Evolutionary conservation across 2,113 vertebrate species (phyloP).

Genomic region (Seriola rivoliana): DNA sequence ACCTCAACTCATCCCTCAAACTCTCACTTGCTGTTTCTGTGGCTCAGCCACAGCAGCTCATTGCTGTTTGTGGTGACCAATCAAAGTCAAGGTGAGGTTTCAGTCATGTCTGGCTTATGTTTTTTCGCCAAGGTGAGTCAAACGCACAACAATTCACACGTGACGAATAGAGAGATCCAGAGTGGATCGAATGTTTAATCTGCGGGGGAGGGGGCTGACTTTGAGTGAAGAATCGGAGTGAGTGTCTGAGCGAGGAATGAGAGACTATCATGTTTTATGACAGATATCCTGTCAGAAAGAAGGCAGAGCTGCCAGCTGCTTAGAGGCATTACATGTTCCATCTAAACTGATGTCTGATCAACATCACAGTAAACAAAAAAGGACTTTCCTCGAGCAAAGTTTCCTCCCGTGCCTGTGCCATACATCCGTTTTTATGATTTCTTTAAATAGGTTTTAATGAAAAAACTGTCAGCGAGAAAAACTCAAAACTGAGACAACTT

Average conservation of each 20-base stretch:
- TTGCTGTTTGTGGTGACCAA: constrained; percentile 61
- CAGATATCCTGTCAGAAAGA: constrained; percentile 59
- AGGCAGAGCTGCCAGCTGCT: constrained; percentile 58
- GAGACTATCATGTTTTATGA: constrained; percentile 67
- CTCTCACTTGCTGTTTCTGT: constrained; percentile 51
- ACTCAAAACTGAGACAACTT: constrained; percentile 10
- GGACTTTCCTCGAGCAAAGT: constrained; percentile 44
- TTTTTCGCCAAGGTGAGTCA: constrained; percentile 55
- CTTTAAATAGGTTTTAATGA: constrained; percentile 19
- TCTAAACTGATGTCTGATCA: constrained; percentile 51
- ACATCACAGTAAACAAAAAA: constrained; percentile 64
- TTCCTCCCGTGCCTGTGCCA: constrained; percentile 29
- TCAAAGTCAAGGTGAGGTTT: constrained; percentile 69
- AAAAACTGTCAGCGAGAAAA: background rate
- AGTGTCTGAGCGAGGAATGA: constrained; percentile 58
- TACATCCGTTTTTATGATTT: constrained; percentile 15
- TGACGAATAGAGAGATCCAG: constrained; percentile 74
- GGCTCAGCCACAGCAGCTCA: constrained; percentile 29
- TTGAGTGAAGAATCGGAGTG: background rate
- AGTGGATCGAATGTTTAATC: constrained; percentile 76
- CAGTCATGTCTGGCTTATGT: constrained; percentile 54
- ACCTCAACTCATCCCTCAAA: constrained; percentile 67
- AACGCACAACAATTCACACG: constrained; percentile 64
- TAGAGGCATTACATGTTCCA: constrained; percentile 46
- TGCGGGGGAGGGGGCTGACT: constrained; percentile 23